Evolutionary conservation across 2,797 vertebrate genomes (phyloP), one percentile per base, ranked within the genome.

Genomic region (Amniataba percoides): DNA sequence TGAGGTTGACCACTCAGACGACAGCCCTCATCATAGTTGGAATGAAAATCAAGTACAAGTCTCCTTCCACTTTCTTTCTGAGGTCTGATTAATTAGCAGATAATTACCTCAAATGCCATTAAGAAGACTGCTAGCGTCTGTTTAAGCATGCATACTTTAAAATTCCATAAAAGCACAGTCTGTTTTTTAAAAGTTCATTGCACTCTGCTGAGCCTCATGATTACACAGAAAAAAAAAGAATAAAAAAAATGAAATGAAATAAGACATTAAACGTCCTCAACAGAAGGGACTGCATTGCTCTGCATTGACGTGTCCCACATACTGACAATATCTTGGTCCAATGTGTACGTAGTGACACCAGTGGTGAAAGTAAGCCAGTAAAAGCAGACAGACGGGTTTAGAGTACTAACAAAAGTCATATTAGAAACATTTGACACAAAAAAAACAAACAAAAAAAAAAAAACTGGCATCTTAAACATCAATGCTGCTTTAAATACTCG

Each of bases 141-240:
- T 62, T 76, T 46, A 65, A 45, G 80, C 90, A 90, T 89, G 90
- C 88, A 84, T 62, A 84, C 39, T 75, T 84, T 80, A 74, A 74
- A 87, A 78, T 73, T 69, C 57, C 63, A 76, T 78, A 72, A 76
- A 85, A 81, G 66, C 74, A 60, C 27, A 56, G 76, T 72, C 56
- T 83, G 51, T 73, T 65, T 61, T 59, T 60, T 45, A 74, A 78
- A 83, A 71, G 52, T 84, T 69, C 84, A 89, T 92, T 92, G 92
- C 90, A 91, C 91, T 86, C 78, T 81, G 91, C 85, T 88, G 89
- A 89, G 85, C 60, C 40, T 78, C 65, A 59, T 57, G 84, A 89
- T 91, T 91, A 93, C 77, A 86, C 48, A 74, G 61, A 68, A 67
- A 73, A 57, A 60, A 45, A 74, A 40, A 12, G 7, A 49, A 51